These are phyloP conservation scores for Nixonia krombeini DNA, from an alignment of 1,140 invertebrate genomes.

Conservation along the genomic window DNA sequence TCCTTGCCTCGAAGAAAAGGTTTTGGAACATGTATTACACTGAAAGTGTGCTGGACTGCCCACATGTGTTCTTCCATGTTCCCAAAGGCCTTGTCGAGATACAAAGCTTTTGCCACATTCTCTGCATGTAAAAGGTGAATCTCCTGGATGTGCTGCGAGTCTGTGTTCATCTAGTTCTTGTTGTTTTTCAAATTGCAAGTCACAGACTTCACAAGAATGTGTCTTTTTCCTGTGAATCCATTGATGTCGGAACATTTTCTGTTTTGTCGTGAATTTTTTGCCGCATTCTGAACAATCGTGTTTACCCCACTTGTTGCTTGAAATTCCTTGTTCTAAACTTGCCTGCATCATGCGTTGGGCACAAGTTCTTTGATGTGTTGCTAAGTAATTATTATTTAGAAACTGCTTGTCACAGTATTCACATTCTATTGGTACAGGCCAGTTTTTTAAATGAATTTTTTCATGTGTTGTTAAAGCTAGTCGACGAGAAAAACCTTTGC, in stretches of 20 bases:
- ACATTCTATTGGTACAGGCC: slow-evolving; percentile 64
- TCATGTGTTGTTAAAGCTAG: slow-evolving; percentile 59
- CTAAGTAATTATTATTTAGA: slow-evolving; percentile 57
- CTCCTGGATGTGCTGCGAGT: slow-evolving; percentile 64
- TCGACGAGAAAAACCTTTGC: slow-evolving; percentile 55
- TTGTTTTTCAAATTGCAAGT: slow-evolving; percentile 66
- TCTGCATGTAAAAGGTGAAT: slow-evolving; percentile 68
- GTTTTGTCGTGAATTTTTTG: slow-evolving; percentile 71
- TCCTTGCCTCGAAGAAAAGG: slow-evolving; percentile 77
- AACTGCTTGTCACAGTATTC: slow-evolving; percentile 69
- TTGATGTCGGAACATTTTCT: slow-evolving; percentile 72
- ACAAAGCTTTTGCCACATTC: slow-evolving; percentile 71
- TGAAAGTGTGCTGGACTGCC: slow-evolving; percentile 69
- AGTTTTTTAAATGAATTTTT: slow-evolving; percentile 62
- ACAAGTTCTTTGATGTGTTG: slow-evolving; percentile 63
- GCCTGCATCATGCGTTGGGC: slow-evolving; percentile 61
- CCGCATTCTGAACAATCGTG: slow-evolving; percentile 68
- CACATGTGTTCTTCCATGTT: slow-evolving; percentile 69
- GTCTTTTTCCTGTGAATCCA: slow-evolving; percentile 73
- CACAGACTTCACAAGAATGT: slow-evolving; percentile 69
- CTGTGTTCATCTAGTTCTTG: slow-evolving; percentile 67
- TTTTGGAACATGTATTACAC: slow-evolving; percentile 75
- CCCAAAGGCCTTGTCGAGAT: slow-evolving; percentile 70
- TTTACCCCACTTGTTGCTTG: slow-evolving; percentile 63
- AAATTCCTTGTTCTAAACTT: slow-evolving; percentile 50